These are phyloP conservation scores for Calidris pygmaea DNA, from an alignment of 2,113 vertebrate genomes.

Conservation along the genomic window DNA sequence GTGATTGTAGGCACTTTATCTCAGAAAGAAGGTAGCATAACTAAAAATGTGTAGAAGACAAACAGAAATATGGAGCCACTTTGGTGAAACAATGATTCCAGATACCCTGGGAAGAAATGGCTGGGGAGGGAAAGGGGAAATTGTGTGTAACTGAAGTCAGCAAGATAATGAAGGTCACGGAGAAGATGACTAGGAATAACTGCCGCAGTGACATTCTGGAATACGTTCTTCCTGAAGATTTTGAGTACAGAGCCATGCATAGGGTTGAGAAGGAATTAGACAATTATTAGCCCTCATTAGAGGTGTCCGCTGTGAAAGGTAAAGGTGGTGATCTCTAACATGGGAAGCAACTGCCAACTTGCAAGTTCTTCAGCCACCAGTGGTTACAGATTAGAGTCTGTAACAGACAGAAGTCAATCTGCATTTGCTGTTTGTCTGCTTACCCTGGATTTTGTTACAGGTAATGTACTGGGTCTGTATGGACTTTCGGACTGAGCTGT, in stretches of 20 bases:
- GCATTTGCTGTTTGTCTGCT: background rate
- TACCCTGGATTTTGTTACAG: background rate
- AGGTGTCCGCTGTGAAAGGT: background rate
- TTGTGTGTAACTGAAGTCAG: background rate
- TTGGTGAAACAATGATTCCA: background rate
- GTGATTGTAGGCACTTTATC: background rate
- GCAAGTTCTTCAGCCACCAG: background rate
- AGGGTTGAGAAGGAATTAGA: background rate
- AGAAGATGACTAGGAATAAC: background rate
- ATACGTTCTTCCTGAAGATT: background rate
- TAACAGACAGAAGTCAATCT: no score
- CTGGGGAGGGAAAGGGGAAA: background rate
- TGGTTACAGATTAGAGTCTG: background rate
- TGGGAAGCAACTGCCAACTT: background rate
- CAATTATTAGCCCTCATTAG: fast-evolving
- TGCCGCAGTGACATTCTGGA: background rate
- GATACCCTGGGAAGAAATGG: background rate
- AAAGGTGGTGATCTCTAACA: background rate
- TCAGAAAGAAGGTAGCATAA: background rate
- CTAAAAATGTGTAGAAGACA: background rate
- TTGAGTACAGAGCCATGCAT: background rate
- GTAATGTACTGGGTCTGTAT: background rate
- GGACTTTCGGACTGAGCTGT: background rate
- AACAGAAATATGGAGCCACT: background rate
- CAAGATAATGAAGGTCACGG: background rate